phyloP scores from a whole-genome alignment of 1,140 invertebrate species.

The Drosophila sucinea region DNA sequence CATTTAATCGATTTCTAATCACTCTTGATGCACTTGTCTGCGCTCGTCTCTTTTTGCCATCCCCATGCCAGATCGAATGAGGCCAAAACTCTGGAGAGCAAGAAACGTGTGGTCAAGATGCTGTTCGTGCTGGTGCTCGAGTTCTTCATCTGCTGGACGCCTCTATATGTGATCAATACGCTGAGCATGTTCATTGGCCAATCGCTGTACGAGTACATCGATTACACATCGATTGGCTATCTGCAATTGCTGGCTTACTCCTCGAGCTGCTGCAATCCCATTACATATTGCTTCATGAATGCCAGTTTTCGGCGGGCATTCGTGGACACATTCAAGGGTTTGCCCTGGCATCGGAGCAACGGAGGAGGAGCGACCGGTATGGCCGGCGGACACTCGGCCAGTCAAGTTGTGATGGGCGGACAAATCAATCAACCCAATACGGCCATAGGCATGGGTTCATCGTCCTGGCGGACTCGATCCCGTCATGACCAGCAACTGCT shows the following conservation, averaged over 20 bases:
- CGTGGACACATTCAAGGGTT: constrained; percentile 83
- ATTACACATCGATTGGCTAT: constrained; percentile 89
- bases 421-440: constrained; percentile 20
- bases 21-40: no score
- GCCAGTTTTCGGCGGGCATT: constrained; percentile 91
- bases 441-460: constrained; percentile 51
- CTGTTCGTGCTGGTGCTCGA: constrained; percentile 95
- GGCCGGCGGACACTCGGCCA: constrained; percentile 37
- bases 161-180: constrained; percentile 93
- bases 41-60: background rate
- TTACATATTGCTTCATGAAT: constrained; percentile 98
- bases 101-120: constrained; percentile 92
- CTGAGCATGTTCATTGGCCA: constrained; percentile 88
- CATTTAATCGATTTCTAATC: no score
- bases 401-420: constrained; percentile 42
- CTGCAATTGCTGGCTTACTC: constrained; percentile 93
- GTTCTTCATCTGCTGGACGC: constrained; percentile 97
- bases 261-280: constrained; percentile 95
- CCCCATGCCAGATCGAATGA: constrained; percentile 79
- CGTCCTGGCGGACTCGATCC: constrained; percentile 47
- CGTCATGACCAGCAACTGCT: constrained; percentile 50
- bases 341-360: constrained; percentile 52
- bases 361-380: background rate
- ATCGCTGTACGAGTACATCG: constrained; percentile 88
- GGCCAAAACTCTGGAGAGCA: constrained; percentile 83